These are phyloP conservation scores for Balaenoptera acutorostrata DNA, from an alignment of 2,113 vertebrate genomes.

Conservation along the genomic window DNA sequence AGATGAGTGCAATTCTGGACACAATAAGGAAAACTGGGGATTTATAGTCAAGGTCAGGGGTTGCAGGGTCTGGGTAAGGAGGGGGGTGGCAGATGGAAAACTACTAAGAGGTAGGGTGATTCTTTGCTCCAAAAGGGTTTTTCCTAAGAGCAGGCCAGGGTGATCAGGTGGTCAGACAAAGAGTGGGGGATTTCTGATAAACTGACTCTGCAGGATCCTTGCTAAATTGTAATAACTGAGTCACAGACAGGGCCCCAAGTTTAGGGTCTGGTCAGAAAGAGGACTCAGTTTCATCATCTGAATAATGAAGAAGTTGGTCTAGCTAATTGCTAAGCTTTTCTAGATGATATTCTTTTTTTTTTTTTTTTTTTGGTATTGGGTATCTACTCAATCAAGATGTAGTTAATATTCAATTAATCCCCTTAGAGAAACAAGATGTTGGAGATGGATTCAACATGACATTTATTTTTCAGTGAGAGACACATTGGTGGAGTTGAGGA, in stretches of 20 bases:
- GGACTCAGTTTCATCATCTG: background rate
- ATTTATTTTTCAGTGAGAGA: background rate
- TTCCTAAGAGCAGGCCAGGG: background rate
- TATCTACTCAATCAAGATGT: background rate
- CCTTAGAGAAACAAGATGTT: background rate
- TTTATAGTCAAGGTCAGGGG: background rate
- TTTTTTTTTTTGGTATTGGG: background rate
- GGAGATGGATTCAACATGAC: background rate
- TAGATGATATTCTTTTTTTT: background rate
- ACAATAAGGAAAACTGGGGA: background rate
- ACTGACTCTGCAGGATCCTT: background rate
- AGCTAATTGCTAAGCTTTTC: background rate
- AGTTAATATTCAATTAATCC: background rate
- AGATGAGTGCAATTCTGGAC: background rate
- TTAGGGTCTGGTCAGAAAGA: background rate
- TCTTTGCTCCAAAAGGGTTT: background rate
- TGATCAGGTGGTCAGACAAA: background rate
- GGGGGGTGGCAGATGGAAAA: background rate
- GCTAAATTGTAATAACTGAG: background rate
- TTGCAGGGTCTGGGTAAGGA: fast-evolving
- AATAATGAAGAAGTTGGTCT: background rate
- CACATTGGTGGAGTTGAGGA: background rate
- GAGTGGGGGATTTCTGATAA: background rate
- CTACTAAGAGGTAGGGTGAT: background rate
- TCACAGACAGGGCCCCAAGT: background rate